Evolutionary conservation across 2,113 vertebrate species (phyloP), one percentile per base, ranked within the genome.

Genomic region (Nesoenas mayeri): DNA sequence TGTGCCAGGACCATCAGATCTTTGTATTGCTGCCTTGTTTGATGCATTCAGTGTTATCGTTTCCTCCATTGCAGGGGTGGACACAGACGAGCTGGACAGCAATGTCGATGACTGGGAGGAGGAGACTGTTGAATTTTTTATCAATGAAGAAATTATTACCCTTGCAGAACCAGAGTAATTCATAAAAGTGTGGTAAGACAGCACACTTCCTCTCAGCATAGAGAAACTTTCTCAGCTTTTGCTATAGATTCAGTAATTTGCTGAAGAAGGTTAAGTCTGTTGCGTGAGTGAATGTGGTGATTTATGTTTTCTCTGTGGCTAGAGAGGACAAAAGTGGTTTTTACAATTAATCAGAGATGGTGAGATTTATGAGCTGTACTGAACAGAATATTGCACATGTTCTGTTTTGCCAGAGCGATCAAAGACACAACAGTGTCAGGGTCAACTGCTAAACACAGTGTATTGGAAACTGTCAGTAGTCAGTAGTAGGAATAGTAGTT

Each of bases 21-120:
- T 10, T 91, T 65, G 29, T 12, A 2, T 42, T 60, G 26, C 42
- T 85, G 60, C 34, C 9, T 36, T 28, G 26, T 66, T 71, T 28
- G 44, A 28, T 18, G 10, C 53, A 65, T 36, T 90, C 70, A 81
- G 7, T 48, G 34, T 47, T 84, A 24, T 21, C 67, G 6, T 58
- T 74, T 73, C 61, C 17, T 85, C 32, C 73, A 4, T 47, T 91
- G 21, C 62, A 99, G 99, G 99, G 11, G 99, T 99, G 84, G 99
- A 99, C 97, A 99, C 98, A 0, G 99, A 99, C 38, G 99, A 99
- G 93, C 98, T 99, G 96, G 99, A 99, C 96, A 99, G 99, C 98
- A 99, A 99, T 16, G 98, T 99, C 1, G 99, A 99, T 3, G 99
- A 99, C 97, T 99, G 99, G 99, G 99, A 99, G 96, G 99, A 99